These are phyloP conservation scores for Falcunculus frontatus DNA, from an alignment of 2,113 vertebrate species.

Conservation along the genomic window DNA sequence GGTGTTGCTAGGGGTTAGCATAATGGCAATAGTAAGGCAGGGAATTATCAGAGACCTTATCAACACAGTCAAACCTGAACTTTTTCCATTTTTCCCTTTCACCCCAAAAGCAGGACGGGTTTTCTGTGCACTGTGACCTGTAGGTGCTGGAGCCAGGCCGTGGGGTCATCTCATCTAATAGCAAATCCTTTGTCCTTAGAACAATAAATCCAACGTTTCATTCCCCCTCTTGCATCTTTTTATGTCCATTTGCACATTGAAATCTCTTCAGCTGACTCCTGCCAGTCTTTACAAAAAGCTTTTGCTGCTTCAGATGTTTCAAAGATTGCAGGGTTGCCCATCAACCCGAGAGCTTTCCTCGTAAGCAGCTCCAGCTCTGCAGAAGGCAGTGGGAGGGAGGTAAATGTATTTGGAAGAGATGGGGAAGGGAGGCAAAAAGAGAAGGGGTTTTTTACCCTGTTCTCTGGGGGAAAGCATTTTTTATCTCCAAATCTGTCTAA, in stretches of 20 bases:
- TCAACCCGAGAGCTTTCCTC: background rate
- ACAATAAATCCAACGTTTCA: background rate
- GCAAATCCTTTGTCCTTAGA: slow-evolving; percentile 41
- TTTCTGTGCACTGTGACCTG: slow-evolving; percentile 20
- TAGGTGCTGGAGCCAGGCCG: background rate
- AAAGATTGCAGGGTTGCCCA: slow-evolving; percentile 46
- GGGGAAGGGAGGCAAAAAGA: background rate
- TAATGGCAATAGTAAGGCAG: background rate
- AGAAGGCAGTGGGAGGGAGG: slow-evolving; percentile 21
- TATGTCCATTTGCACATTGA: slow-evolving; percentile 63
- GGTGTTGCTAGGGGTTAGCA: slow-evolving; percentile 8
- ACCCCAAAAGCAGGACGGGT: background rate
- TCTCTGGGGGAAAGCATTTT: slow-evolving; percentile 25
- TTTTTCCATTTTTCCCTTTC: background rate
- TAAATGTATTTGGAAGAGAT: background rate
- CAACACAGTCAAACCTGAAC: background rate
- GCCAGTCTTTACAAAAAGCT: slow-evolving; percentile 53
- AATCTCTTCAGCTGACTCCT: slow-evolving; percentile 50
- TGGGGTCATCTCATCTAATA: background rate
- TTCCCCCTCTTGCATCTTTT: slow-evolving; percentile 47
- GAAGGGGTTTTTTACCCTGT: background rate
- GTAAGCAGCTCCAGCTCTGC: slow-evolving; percentile 10
- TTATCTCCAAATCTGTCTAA: slow-evolving; percentile 64
- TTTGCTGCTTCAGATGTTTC: slow-evolving; percentile 49
- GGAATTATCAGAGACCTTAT: slow-evolving; percentile 10